Percentiles rank a stretch among this genome's conserved stretches.
Evolutionary conservation across 35 echinoderm and acorn worm species (phyloP).

Genomic region (Chiridota heheva): DNA sequence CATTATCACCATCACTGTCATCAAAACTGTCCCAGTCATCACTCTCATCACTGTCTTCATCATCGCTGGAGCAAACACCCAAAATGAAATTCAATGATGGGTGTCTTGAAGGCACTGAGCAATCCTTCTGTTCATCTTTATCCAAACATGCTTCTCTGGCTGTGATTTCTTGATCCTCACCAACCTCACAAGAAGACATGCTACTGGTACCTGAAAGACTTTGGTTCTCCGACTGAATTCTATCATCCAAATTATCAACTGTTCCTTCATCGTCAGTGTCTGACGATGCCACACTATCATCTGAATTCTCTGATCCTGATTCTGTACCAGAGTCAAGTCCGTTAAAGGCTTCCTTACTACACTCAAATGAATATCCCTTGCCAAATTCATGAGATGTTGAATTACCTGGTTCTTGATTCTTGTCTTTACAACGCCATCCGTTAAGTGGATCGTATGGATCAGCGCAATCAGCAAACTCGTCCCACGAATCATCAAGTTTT

Average conservation of each 20-base stretch:
- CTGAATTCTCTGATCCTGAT: slow-evolving; percentile 36
- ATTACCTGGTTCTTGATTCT: too few relatives aligned
- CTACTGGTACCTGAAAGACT: too few relatives aligned
- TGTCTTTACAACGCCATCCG: slow-evolving; percentile 49
- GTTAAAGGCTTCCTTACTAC: too few relatives aligned
- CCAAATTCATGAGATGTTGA: too few relatives aligned
- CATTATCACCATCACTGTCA: slow-evolving; percentile 47
- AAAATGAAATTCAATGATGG: slow-evolving; percentile 40
- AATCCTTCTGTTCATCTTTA: neutral
- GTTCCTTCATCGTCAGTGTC: slow-evolving; percentile 3
- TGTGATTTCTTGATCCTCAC: too few relatives aligned
- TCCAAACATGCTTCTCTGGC: neutral
- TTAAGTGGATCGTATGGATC: slow-evolving; percentile 56
- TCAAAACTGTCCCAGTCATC: slow-evolving; percentile 47
- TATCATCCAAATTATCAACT: too few relatives aligned
- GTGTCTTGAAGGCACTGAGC: slow-evolving; percentile 15
- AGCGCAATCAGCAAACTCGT: slow-evolving; percentile 8
- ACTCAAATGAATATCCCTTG: too few relatives aligned
- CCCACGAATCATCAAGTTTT: slow-evolving; percentile 1
- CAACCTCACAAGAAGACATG: too few relatives aligned
- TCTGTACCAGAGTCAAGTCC: slow-evolving; percentile 45
- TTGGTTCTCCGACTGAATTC: too few relatives aligned
- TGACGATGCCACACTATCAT: slow-evolving; percentile 15
- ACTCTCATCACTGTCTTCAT: slow-evolving; percentile 38
- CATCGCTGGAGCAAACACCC: neutral